phyloP scores from a whole-genome alignment of 92 coral and sea anemone genomes.

The Phenganax marumi region DNA sequence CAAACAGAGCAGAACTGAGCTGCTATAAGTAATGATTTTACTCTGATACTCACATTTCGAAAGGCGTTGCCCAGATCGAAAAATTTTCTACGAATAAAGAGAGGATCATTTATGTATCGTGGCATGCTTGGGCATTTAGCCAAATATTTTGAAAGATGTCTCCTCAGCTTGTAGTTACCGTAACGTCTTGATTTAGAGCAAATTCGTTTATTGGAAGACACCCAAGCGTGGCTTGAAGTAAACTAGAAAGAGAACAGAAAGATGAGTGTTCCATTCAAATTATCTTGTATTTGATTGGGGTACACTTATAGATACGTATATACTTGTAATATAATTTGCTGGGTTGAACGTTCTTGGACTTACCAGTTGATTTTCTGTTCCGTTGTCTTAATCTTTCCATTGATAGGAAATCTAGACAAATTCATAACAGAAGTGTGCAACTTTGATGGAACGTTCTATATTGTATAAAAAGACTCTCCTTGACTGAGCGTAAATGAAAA shows the following conservation, averaged over 20 bases:
- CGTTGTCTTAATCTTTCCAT: conserved; percentile 85
- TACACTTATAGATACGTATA: background rate
- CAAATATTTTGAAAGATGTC: background rate
- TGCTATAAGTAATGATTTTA: no score
- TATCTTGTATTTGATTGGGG: background rate
- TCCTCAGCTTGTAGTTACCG: conserved; percentile 59
- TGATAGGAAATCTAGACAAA: conserved; percentile 77
- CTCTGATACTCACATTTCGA: conserved; percentile 75
- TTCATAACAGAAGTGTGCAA: background rate
- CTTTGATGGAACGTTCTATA: no score
- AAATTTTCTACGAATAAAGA: conserved; percentile 71
- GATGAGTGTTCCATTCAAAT: background rate
- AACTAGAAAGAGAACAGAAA: conserved; percentile 48
- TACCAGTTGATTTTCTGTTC: conserved; percentile 96
- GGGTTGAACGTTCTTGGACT: no score
- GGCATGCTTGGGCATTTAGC: background rate
- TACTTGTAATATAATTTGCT: no score
- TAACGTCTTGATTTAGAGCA: conserved; percentile 82
- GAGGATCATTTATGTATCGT: background rate
- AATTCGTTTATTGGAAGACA: conserved; percentile 76
- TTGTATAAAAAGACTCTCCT: no score
- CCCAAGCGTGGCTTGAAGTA: conserved; percentile 89
- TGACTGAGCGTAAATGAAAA: no score
- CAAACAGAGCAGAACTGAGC: background rate
- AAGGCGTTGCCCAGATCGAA: conserved; percentile 96